Evolutionary conservation across 2,888 invertebrate genomes (phyloP).

Genomic region (Patella depressa): DNA sequence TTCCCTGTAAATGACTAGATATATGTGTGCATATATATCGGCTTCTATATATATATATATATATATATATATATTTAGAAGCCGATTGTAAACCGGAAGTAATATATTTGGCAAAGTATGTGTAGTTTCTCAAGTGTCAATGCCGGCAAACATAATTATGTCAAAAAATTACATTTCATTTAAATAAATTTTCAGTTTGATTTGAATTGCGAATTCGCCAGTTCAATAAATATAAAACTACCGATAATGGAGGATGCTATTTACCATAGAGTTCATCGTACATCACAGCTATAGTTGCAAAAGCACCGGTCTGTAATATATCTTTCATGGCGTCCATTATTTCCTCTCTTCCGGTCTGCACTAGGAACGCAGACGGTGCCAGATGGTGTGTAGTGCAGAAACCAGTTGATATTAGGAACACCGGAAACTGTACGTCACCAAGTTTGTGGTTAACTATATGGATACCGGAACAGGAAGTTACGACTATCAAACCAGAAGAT

Average conservation of each 20-base stretch:
- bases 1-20: too few relatives aligned
- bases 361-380: not conserved
- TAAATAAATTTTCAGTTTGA: too few relatives aligned
- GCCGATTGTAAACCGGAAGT: too few relatives aligned
- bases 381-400: not conserved
- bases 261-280: not conserved
- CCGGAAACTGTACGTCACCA: not conserved
- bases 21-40: too few relatives aligned
- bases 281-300: not conserved
- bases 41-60: too few relatives aligned
- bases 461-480: not conserved
- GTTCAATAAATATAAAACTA: too few relatives aligned
- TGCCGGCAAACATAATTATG: too few relatives aligned
- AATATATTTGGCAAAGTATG: too few relatives aligned
- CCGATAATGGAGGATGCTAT: not conserved
- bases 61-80: too few relatives aligned
- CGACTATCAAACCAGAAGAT: not conserved
- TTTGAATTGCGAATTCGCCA: too few relatives aligned
- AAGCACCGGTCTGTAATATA: not conserved
- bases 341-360: not conserved
- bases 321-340: not conserved
- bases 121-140: too few relatives aligned
- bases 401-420: not conserved
- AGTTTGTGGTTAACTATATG: not conserved
- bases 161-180: too few relatives aligned